Evolutionary conservation across 2,113 vertebrate genomes (phyloP).

Genomic region (Notiomystis cincta): DNA sequence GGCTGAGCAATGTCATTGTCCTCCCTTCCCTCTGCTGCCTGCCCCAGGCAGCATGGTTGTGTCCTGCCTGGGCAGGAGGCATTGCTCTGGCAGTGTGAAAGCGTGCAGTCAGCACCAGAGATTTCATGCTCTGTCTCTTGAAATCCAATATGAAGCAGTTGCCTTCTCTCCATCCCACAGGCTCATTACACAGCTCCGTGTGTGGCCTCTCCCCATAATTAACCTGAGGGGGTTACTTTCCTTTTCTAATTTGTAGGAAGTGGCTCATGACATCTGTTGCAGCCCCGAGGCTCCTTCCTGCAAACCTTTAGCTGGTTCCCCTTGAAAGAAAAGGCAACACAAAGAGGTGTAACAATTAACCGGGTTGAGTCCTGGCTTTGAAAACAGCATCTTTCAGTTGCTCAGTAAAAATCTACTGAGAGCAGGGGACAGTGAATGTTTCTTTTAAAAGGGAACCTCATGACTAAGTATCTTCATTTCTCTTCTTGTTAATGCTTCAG

Average conservation of each 20-base stretch:
- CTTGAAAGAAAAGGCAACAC: background rate
- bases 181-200: constrained; percentile 49
- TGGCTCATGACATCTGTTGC: constrained; percentile 68
- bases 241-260: constrained; percentile 76
- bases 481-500: background rate
- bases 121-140: constrained; percentile 63
- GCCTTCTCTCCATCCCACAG: constrained; percentile 30
- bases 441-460: background rate
- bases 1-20: background rate
- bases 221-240: constrained; percentile 71
- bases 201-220: constrained; percentile 71
- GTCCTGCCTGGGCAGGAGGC: background rate
- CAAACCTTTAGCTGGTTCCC: constrained; percentile 28
- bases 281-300: constrained; percentile 54
- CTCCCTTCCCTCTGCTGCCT: background rate
- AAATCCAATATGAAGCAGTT: constrained; percentile 61
- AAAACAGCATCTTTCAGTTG: background rate
- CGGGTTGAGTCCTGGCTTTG: background rate
- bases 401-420: background rate
- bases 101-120: constrained; percentile 22
- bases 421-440: background rate
- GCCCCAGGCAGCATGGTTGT: background rate
- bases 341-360: constrained; percentile 30
- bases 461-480: background rate
- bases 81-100: background rate